These are phyloP conservation scores for Epinephelus cyanopodus DNA, from an alignment of 2,113 vertebrate genomes.

Conservation along the genomic window DNA sequence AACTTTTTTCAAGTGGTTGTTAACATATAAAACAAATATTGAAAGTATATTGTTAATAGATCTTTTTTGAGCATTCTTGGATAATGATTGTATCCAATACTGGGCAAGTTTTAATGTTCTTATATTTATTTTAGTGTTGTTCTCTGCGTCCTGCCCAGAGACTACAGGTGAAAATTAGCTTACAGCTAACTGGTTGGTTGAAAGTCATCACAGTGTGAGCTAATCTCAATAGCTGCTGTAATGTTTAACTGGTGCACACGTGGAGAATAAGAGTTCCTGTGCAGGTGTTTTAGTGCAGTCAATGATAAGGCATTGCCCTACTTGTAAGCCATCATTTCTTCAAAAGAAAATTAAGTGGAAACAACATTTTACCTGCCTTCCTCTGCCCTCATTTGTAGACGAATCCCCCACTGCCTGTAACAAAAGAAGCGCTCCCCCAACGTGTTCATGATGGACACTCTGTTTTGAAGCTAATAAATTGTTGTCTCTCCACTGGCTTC, in stretches of 20 bases:
- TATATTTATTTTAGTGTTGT: too few relatives aligned
- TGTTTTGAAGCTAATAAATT: slow-evolving; percentile 59
- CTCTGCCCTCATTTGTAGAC: slow-evolving; percentile 35
- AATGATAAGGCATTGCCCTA: neutral
- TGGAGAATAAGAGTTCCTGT: neutral
- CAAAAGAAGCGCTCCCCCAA: slow-evolving; percentile 36
- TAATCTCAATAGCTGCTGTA: neutral
- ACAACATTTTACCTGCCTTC: slow-evolving; percentile 11
- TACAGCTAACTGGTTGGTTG: neutral
- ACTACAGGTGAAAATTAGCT: too few relatives aligned
- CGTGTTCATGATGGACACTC: slow-evolving; percentile 44
- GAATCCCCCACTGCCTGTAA: slow-evolving; percentile 25
- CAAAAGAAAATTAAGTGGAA: slow-evolving; percentile 38
- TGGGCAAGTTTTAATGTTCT: too few relatives aligned
- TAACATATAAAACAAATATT: too few relatives aligned
- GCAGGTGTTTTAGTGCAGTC: neutral
- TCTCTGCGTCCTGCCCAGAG: too few relatives aligned
- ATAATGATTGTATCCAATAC: too few relatives aligned
- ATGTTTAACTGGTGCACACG: neutral
- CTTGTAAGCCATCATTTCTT: slow-evolving; percentile 6
- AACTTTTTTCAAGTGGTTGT: too few relatives aligned
- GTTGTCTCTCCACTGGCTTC: slow-evolving; percentile 42
- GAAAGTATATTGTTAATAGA: too few relatives aligned
- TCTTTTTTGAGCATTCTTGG: too few relatives aligned
- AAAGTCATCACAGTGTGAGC: neutral